Percentiles rank a stretch among this genome's conserved stretches.
Evolutionary conservation across 2,797 vertebrate species (phyloP).

Genomic region (Philypnodon macrostomus): DNA sequence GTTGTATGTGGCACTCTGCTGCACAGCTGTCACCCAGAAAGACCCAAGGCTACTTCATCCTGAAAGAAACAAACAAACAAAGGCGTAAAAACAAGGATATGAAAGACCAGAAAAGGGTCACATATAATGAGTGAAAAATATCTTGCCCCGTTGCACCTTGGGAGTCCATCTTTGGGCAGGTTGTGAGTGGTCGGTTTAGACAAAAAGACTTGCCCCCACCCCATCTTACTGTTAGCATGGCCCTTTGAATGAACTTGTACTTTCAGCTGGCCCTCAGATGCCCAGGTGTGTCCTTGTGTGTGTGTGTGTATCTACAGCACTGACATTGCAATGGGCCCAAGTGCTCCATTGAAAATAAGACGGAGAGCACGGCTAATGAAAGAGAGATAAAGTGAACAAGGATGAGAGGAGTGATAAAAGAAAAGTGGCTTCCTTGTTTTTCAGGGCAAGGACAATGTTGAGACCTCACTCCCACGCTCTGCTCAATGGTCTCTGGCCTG

Average conservation of each 20-base stretch:
- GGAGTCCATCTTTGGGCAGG: constrained; percentile 67
- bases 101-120: constrained; percentile 72
- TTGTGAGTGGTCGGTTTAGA: constrained; percentile 60
- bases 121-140: constrained; percentile 73
- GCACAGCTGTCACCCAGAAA: constrained; percentile 74
- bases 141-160: constrained; percentile 73
- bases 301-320: constrained; percentile 47
- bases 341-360: constrained; percentile 76
- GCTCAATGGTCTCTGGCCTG: constrained; percentile 48
- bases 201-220: constrained; percentile 68
- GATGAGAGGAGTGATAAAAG: constrained; percentile 73
- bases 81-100: constrained; percentile 70
- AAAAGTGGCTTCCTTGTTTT: constrained; percentile 76
- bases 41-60: constrained; percentile 60
- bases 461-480: constrained; percentile 74
- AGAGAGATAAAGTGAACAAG: constrained; percentile 75
- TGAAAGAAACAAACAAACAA: constrained; percentile 78
- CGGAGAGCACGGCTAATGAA: constrained; percentile 67
- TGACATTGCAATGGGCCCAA: constrained; percentile 75
- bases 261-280: constrained; percentile 73
- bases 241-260: constrained; percentile 73
- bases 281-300: constrained; percentile 75
- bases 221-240: constrained; percentile 72
- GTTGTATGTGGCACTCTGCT: constrained; percentile 58
- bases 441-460: constrained; percentile 76